These are phyloP conservation scores for Hydrochoerus hydrochaeris DNA, from an alignment of 2,113 vertebrate genomes.

Conservation along the genomic window DNA sequence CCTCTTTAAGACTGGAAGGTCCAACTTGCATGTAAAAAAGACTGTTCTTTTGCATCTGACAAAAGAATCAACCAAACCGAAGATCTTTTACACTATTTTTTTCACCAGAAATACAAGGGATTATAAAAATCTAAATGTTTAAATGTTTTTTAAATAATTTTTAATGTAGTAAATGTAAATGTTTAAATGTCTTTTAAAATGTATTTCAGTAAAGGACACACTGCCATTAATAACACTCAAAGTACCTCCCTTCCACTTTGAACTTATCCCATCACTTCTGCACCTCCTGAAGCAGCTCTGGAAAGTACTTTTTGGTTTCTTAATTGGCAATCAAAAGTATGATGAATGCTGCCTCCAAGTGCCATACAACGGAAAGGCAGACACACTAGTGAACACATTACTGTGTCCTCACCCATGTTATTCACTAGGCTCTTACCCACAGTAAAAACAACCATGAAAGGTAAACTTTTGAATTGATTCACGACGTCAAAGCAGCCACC, in stretches of 20 bases:
- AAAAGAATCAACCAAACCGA: slow-evolving; percentile 24
- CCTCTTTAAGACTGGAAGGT: slow-evolving; percentile 66
- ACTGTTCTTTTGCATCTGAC: not conserved
- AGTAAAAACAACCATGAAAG: not conserved
- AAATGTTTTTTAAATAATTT: not conserved
- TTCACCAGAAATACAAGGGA: slow-evolving; percentile 26
- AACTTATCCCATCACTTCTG: not conserved
- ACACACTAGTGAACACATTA: not conserved
- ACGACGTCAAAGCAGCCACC: not conserved
- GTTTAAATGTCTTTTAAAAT: not conserved
- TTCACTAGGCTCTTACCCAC: not conserved
- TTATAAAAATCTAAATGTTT: not conserved
- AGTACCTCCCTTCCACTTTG: not conserved
- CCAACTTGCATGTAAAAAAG: not conserved
- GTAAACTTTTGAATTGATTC: not conserved
- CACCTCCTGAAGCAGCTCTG: not conserved
- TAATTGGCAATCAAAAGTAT: not conserved
- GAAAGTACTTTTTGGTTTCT: not conserved
- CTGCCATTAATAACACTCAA: not conserved
- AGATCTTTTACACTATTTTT: slow-evolving; percentile 58
- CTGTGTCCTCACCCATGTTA: not conserved
- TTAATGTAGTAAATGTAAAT: too few species aligned
- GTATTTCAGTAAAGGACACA: not conserved
- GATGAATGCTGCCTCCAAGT: not conserved
- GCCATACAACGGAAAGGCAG: not conserved